Evolutionary conservation across 2,888 invertebrate species (phyloP).

Genomic region (Andrena dorsata): DNA sequence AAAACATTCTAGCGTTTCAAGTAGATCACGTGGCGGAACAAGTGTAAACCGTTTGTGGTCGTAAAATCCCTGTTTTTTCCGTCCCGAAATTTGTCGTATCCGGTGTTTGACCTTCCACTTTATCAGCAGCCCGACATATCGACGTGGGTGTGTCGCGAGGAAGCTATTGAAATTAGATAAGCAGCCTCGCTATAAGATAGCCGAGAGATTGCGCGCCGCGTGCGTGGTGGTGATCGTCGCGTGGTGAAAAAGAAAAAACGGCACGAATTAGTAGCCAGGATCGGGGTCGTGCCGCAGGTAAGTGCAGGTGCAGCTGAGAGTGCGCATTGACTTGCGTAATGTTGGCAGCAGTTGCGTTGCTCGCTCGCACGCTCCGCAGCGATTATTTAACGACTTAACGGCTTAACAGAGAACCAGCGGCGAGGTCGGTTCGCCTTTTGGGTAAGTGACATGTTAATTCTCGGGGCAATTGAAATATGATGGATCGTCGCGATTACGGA

Average conservation of each 20-base stretch:
- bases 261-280: conserved; percentile 48
- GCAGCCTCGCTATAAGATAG: conserved; percentile 12
- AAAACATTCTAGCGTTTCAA: background rate
- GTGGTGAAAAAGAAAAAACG: conserved; percentile 26
- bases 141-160: conserved; percentile 70
- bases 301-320: conserved; percentile 41
- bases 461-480: conserved; percentile 37
- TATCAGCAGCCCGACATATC: conserved; percentile 29
- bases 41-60: conserved; percentile 1
- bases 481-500: conserved; percentile 39
- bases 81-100: conserved; percentile 4
- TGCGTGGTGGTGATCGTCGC: conserved; percentile 7
- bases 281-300: conserved; percentile 15
- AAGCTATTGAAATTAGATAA: conserved; percentile 77
- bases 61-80: conserved; percentile 1
- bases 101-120: conserved; percentile 24
- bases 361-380: conserved; percentile 41
- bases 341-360: conserved; percentile 38
- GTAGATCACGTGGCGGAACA: background rate
- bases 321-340: conserved; percentile 57
- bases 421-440: conserved; percentile 33
- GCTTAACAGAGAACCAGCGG: conserved; percentile 50
- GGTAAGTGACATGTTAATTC: conserved; percentile 45
- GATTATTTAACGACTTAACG: conserved; percentile 67
- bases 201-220: conserved; percentile 48